Conservation (phyloP, 1,140 invertebrate species). For the Magallana ariakensis region DNA sequence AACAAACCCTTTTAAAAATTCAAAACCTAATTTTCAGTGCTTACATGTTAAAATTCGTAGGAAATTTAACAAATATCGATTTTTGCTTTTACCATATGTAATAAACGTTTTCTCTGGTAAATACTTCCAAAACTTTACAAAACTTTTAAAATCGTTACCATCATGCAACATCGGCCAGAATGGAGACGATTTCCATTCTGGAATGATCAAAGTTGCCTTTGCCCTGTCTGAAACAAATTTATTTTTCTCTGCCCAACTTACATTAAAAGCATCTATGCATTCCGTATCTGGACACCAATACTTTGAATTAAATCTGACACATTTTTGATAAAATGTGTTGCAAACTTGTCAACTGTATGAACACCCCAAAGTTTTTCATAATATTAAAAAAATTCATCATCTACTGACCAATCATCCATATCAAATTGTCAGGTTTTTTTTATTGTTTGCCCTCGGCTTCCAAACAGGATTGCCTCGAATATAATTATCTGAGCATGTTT, state of each 20-base stretch:
- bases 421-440: conserved; percentile 50
- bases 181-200: conserved; percentile 50
- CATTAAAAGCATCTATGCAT: no score
- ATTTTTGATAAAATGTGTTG: conserved; percentile 42
- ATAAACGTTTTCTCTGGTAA: not conserved
- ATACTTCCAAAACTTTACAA: not conserved
- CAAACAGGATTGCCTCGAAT: conserved; percentile 35
- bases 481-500: no score
- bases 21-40: not conserved
- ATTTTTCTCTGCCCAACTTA: no score
- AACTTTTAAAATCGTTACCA: not conserved
- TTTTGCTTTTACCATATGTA: not conserved
- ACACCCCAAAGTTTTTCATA: conserved; percentile 40
- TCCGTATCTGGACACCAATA: no score
- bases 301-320: conserved; percentile 34
- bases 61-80: no score
- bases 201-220: no score
- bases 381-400: not conserved
- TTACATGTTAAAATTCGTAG: not conserved
- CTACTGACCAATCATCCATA: conserved; percentile 47
- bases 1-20: not conserved
- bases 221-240: no score
- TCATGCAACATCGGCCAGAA: conserved; percentile 43
- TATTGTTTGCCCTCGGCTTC: conserved; percentile 49
- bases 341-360: conserved; percentile 51